Base-by-base conservation (phyloP, 2,888 invertebrate genomes). In the Rhaphigaster nebulosa region DNA sequence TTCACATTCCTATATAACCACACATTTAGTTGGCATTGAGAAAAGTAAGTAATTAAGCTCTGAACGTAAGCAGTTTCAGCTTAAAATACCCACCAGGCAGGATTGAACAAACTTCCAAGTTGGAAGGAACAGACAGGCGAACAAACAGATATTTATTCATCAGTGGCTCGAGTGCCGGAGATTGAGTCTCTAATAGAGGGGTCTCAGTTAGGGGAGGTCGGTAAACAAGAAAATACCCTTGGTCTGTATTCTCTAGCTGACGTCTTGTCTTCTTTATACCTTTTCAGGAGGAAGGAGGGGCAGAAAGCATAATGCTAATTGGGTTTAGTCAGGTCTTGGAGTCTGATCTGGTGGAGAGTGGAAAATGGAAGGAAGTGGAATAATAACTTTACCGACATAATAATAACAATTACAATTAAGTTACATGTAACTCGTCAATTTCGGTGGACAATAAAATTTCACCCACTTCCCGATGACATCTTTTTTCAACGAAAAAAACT, bases 101-200 rank as follows among this genome's bases (percentile, higher is more conserved):
- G 65, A 88, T 26, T 88, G 88, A 88, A 65, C 70, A 20, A 38
- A 76, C 34, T 76, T 6, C 70, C 70, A 38, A 88, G 88, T 26
- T 26, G 56, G 54, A 20, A 87, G 87, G 54, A 54, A 29, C 34
- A 87, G 56, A 34, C 87, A 34, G 54, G 6, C 34, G 41, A 41
- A 45, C 88, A 88, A 88, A 88, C 88, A 88, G 54, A 89, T 89
- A 76, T 89, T 89, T 89, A 89, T 89, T 89, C 89, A 89, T 89
- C 70, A 89, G 89, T 29, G 26, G 34, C 13, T n/a, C 54, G 56
- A 54, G 88, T 60, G 88, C 29, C 88, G 88, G 88, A 88, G 88
- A 88, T 88, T 88, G 88, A 84, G 84, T 3, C 84, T 10, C 84
- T 84, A 84, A 84, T 84, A 84, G 56, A 26, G 23, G 54, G 65